Evolutionary conservation across 23 tunicate genomes (phyloP).

Genomic region (Ascidia mentula): DNA sequence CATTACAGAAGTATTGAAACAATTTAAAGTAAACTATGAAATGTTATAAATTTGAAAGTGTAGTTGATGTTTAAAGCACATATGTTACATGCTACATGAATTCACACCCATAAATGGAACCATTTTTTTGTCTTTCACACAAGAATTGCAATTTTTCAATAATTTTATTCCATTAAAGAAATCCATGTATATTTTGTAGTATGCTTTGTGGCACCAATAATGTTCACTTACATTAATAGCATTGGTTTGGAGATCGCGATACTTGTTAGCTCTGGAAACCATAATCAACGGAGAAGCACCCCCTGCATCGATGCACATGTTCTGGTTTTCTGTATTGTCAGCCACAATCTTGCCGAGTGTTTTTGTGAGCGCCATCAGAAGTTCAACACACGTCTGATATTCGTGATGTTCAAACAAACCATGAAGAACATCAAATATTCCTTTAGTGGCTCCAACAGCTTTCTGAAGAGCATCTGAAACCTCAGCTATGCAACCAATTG

Average conservation of each 20-base stretch:
- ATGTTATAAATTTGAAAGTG: too few relatives aligned
- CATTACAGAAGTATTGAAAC: too few relatives aligned
- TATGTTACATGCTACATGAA: too few relatives aligned
- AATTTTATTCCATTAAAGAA: too few relatives aligned
- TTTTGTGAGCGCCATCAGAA: slow-evolving; percentile 53
- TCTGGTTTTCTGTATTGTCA: slow-evolving; percentile 54
- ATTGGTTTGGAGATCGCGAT: slow-evolving; percentile 60
- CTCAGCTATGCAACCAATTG: slow-evolving; percentile 39
- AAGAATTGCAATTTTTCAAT: too few relatives aligned
- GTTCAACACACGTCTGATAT: slow-evolving; percentile 36
- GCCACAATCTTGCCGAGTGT: slow-evolving; percentile 45
- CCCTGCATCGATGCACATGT: slow-evolving; percentile 48
- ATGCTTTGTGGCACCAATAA: too few relatives aligned
- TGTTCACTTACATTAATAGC: slow-evolving; percentile 56
- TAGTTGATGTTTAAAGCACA: too few relatives aligned
- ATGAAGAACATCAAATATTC: slow-evolving; percentile 49
- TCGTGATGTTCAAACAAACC: slow-evolving; percentile 54
- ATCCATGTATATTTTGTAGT: too few relatives aligned
- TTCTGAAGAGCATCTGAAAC: slow-evolving; percentile 43
- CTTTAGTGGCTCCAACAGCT: slow-evolving; percentile 39
- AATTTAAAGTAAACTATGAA: too few relatives aligned
- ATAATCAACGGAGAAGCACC: slow-evolving; percentile 49
- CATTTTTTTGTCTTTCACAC: too few relatives aligned
- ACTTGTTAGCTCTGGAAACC: slow-evolving; percentile 65
- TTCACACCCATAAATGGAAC: too few relatives aligned